Evolutionary conservation across 2,113 vertebrate species (phyloP).

Genomic region (Xenus cinereus): DNA sequence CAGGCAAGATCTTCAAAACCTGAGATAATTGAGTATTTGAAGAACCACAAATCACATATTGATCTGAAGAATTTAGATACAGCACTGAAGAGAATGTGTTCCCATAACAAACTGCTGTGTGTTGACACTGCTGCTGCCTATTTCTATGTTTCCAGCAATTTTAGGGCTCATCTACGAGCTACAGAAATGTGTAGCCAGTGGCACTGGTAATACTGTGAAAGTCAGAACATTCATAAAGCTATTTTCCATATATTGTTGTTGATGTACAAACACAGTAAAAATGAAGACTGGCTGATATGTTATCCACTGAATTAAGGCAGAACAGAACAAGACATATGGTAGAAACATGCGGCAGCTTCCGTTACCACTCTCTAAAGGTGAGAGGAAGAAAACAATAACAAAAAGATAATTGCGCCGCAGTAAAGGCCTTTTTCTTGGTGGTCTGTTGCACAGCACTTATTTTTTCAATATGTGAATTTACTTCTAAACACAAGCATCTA

Average conservation of each 20-base stretch:
- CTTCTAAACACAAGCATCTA: background rate
- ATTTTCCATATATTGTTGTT: constrained; percentile 22
- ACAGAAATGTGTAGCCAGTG: background rate
- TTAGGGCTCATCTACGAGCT: constrained; percentile 25
- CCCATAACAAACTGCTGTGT: background rate
- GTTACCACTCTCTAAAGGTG: background rate
- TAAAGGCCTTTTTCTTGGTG: background rate
- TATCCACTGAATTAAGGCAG: background rate
- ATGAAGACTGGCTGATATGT: background rate
- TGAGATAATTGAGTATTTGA: constrained; percentile 66
- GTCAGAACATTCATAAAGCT: constrained; percentile 31
- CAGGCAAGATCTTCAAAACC: constrained; percentile 59
- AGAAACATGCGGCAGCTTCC: background rate
- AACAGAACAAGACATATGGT: background rate
- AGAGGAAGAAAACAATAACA: background rate
- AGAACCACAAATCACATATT: constrained; percentile 59
- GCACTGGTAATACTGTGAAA: constrained; percentile 13
- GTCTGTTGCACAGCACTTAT: background rate
- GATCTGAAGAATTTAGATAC: constrained; percentile 52
- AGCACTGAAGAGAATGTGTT: constrained; percentile 8
- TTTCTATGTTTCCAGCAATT: constrained; percentile 50
- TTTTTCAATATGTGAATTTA: background rate
- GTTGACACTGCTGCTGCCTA: background rate
- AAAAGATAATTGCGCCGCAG: background rate
- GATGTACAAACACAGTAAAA: background rate